Percentiles rank a stretch among this genome's conserved stretches.
phyloP scores from a whole-genome alignment of 2,113 vertebrate species.

The Actinemys pallida region DNA sequence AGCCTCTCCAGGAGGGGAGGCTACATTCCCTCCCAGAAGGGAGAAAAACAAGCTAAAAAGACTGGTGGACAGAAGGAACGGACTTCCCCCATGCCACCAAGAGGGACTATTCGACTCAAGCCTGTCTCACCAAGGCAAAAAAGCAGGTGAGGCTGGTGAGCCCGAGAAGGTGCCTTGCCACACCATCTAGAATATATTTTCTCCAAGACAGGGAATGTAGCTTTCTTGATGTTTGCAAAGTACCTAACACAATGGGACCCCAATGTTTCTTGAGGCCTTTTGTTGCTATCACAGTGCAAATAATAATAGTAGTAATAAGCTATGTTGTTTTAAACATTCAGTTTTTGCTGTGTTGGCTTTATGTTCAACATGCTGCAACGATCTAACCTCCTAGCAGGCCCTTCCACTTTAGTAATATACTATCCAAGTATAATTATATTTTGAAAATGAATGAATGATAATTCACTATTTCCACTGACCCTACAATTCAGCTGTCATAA shows the following conservation, averaged over 20 bases:
- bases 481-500: background rate
- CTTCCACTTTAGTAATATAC: background rate
- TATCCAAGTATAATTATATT: background rate
- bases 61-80: too few relatives aligned
- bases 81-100: too few relatives aligned
- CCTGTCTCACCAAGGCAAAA: too few relatives aligned
- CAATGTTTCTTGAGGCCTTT: background rate
- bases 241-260: background rate
- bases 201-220: background rate
- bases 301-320: background rate
- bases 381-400: background rate
- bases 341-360: background rate
- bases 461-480: slow-evolving; percentile 12
- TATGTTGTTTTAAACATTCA: background rate
- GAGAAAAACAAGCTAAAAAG: too few relatives aligned
- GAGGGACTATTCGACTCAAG: too few relatives aligned
- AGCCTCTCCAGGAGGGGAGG: too few relatives aligned
- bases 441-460: slow-evolving; percentile 10
- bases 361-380: background rate
- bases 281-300: background rate
- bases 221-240: rapidly evolving
- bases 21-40: too few relatives aligned
- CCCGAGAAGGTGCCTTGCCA: too few relatives aligned
- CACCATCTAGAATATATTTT: background rate
- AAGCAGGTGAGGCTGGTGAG: too few relatives aligned